Percentiles rank a stretch among this genome's conserved stretches.
These are phyloP conservation scores for Acanthurus leucopareius DNA, from an alignment of 2,797 vertebrate species.

Conservation along the genomic window DNA sequence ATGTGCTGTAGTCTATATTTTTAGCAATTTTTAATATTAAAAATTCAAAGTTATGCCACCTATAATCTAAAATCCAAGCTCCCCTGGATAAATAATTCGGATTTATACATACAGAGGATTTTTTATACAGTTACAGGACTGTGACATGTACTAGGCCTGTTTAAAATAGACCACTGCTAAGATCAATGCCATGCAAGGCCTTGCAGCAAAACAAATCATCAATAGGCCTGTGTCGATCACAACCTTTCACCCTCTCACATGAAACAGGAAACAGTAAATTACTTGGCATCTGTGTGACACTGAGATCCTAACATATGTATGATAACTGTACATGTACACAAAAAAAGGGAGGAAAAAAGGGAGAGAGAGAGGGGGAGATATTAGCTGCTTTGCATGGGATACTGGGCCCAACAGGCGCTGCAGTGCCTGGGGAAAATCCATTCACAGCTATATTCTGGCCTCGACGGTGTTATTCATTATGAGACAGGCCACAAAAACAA, in stretches of 20 bases:
- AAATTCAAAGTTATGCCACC: constrained; percentile 2
- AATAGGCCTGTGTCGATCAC: constrained; percentile 79
- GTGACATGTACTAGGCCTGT: constrained; percentile 68
- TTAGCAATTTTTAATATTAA: not conserved
- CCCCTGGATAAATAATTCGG: not conserved
- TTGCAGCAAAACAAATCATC: constrained; percentile 85
- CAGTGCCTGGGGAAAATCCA: constrained; percentile 85
- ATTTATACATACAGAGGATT: constrained; percentile 10
- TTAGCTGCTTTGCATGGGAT: constrained; percentile 91
- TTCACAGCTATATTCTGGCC: constrained; percentile 66
- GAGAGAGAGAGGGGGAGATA: constrained; percentile 56
- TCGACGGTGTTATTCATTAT: constrained; percentile 59
- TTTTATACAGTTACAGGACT: constrained; percentile 58
- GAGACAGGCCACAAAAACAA: constrained; percentile 29
- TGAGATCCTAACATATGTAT: constrained; percentile 52
- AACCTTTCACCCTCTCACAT: constrained; percentile 76
- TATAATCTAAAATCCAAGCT: not conserved
- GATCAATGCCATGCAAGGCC: constrained; percentile 82
- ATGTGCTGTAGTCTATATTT: not conserved
- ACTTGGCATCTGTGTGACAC: constrained; percentile 65
- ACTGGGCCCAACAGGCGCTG: constrained; percentile 90
- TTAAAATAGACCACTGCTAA: constrained; percentile 76
- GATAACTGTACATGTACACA: constrained; percentile 47
- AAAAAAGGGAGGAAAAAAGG: constrained; percentile 13
- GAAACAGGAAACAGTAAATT: constrained; percentile 73